These are phyloP conservation scores for Nannospalax galili DNA, from an alignment of 2,113 vertebrate genomes.

Conservation along the genomic window DNA sequence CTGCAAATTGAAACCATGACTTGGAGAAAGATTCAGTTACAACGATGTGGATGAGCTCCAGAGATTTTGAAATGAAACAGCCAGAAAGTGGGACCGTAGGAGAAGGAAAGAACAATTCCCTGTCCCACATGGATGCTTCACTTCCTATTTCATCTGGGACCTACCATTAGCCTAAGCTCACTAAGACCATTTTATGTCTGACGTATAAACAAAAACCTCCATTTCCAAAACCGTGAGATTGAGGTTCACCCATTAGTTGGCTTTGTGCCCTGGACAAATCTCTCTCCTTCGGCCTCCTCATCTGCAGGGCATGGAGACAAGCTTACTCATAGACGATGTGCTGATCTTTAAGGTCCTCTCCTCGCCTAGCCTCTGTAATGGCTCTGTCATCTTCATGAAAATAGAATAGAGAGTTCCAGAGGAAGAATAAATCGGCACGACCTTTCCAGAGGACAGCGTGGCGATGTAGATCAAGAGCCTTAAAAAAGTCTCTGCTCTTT, in stretches of 20 bases:
- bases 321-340: rapidly evolving
- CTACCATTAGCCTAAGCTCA: conserved; percentile 14
- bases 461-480: conserved; percentile 32
- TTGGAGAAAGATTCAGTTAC: not conserved
- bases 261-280: conserved; percentile 3
- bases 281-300: not conserved
- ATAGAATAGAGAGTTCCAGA: not conserved
- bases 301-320: not conserved
- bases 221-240: not conserved
- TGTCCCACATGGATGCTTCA: not conserved
- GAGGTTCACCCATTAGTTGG: not conserved
- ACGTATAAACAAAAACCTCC: not conserved
- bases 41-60: not conserved
- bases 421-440: conserved; percentile 33
- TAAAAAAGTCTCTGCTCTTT: conserved; percentile 26
- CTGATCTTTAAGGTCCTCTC: not conserved
- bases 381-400: conserved; percentile 63
- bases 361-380: conserved; percentile 41
- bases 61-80: conserved; percentile 20
- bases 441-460: conserved; percentile 34
- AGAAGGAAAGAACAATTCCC: not conserved
- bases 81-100: conserved; percentile 5
- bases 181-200: not conserved
- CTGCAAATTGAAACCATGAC: not conserved
- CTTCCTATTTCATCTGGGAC: not conserved